Evolutionary conservation across 2,888 invertebrate species (phyloP), one percentile per base, ranked within the genome.

Genomic region (Orthonevra nobilis): DNA sequence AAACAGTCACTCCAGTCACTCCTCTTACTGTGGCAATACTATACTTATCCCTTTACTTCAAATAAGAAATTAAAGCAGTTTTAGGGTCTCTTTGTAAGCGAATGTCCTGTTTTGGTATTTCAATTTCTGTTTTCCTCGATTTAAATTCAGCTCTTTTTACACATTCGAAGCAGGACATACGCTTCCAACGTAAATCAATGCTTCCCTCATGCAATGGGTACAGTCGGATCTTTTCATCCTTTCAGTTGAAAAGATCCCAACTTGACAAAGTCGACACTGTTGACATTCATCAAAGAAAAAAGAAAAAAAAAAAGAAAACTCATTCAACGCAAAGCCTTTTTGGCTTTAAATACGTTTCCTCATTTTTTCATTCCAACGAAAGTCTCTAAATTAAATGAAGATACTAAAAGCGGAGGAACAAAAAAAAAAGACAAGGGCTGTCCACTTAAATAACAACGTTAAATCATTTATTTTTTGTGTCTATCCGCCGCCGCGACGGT

Each of bases 101-200:
- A n/a, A n/a, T n/a, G n/a, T n/a, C n/a, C n/a, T n/a, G n/a, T n/a
- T n/a, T n/a, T n/a, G n/a, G n/a, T n/a, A n/a, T n/a, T n/a, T n/a
- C n/a, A n/a, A n/a, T n/a, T n/a, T n/a, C n/a, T n/a, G n/a, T n/a
- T n/a, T n/a, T n/a, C n/a, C n/a, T n/a, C n/a, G n/a, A n/a, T n/a
- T n/a, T n/a, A n/a, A n/a, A n/a, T n/a, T n/a, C n/a, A n/a, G n/a
- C n/a, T n/a, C n/a, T n/a, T n/a, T n/a, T n/a, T n/a, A 52, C 23
- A 9, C 20, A 3, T 23, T 5, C 32, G 23, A n/a, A 12, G 20
- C 7, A 34, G 23, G 34, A 19, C 23, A 23, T 12, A 34, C 12
- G 3, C 52, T 48, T 54, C 19, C 3, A 44, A n/a, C n/a, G n/a
- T 44, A 56, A 50, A 68, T 58, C 48, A 40, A 48, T 50, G 38